Evolutionary conservation across 2,113 vertebrate genomes (phyloP), one percentile per base, ranked within the genome.

Genomic region (Poecilia latipinna): DNA sequence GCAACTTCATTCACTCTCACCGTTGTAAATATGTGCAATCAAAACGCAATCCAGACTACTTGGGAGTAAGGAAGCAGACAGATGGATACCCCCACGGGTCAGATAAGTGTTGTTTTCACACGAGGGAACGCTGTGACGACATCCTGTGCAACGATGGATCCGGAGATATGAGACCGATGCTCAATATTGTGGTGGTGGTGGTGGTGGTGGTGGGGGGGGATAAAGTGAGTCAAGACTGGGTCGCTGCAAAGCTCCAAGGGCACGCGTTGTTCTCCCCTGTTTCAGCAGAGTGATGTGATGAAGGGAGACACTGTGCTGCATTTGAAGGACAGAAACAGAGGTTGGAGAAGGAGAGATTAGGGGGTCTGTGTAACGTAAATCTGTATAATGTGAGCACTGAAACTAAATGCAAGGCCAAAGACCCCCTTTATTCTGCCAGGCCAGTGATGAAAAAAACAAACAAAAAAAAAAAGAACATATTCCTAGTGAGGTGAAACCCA

Each of bases 401-500:
- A 82, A 88, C 79, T 72, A 78, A 83, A 87, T 80, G 72, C 61
- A 70, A 54, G 68, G 67, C 74, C 70, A 83, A 33, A 63, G 72
- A 63, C 61, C 78, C 80, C 48, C 65, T 73, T 74, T 74, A 73
- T 69, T 51, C 71, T 72, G 68, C 39, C 63, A 61, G 83, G 61
- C 54, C 65, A 63, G 77, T 73, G 79, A 78, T 73, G 80, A 74
- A 74, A 87, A 66, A 26, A 61, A 86, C 28, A 28, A 28, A 26
- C 26, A 26, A 28, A 28, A 28, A 28, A 28, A 29, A 3, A 29
- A 29, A 29, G 3, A 29, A 29, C 29, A 83, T 80, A 82, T 75
- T 87, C 83, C 71, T 70, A 74, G 80, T 71, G 71, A 83, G 82
- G 70, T 79, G 82, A 89, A 84, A 74, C 78, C 90, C 88, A 93